These are phyloP conservation scores for Astyanax mexicanus DNA, from an alignment of 2,797 vertebrate genomes.

Conservation along the genomic window DNA sequence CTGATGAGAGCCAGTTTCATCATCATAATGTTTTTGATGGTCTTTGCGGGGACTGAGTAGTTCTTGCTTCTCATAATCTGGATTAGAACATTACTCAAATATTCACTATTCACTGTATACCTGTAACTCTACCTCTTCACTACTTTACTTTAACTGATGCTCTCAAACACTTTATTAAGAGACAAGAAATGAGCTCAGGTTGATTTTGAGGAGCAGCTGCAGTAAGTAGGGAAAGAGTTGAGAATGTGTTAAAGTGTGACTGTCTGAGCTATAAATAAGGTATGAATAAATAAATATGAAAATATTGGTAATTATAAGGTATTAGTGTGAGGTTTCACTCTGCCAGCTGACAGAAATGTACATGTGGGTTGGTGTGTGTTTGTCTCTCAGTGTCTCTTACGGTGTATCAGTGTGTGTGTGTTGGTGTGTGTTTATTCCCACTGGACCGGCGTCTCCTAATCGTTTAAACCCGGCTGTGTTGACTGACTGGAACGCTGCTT, in stretches of 20 bases:
- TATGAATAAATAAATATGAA: neutral
- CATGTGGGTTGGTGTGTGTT: slow-evolving; percentile 9
- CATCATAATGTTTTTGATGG: too few relatives aligned
- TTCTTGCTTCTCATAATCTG: too few relatives aligned
- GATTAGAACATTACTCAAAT: too few relatives aligned
- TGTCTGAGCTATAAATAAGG: neutral
- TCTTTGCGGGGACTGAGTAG: too few relatives aligned
- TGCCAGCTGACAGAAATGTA: neutral
- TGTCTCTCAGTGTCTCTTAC: neutral
- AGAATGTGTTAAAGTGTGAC: neutral
- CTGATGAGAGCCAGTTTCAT: too few relatives aligned
- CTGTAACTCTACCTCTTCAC: too few relatives aligned
- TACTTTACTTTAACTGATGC: too few relatives aligned
- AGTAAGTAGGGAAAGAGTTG: too few relatives aligned
- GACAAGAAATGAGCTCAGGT: neutral
- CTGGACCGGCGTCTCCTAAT: slow-evolving; percentile 5
- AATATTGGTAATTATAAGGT: neutral
- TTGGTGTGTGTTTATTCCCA: neutral
- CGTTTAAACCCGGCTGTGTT: slow-evolving; percentile 19
- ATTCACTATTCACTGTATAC: too few relatives aligned
- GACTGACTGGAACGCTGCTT: slow-evolving; percentile 21
- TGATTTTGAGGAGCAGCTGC: neutral
- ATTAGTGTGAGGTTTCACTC: neutral
- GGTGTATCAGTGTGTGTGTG: neutral
- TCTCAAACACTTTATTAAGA: too few relatives aligned